Conservation (phyloP, 2,888 invertebrate species). For the Hanleya hanleyi region DNA sequence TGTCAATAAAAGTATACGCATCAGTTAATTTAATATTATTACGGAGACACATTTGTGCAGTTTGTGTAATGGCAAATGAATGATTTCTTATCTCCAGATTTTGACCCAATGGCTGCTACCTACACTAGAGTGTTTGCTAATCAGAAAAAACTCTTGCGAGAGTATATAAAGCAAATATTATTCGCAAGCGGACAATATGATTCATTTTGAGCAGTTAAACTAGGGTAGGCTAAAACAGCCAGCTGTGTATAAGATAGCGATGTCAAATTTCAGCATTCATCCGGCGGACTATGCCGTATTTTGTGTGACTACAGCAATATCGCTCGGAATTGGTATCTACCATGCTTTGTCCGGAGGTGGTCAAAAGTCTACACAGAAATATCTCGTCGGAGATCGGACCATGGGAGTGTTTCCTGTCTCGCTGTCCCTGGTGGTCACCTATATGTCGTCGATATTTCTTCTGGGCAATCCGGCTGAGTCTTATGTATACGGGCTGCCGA, state of each 20-base stretch:
- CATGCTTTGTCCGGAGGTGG: constrained; percentile 9
- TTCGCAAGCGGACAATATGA: too few relatives aligned
- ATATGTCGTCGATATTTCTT: constrained; percentile 6
- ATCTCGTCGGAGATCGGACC: constrained; percentile 14
- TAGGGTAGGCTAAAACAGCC: too few relatives aligned
- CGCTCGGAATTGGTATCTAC: constrained; percentile 18
- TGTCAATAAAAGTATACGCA: too few relatives aligned
- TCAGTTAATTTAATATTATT: too few relatives aligned
- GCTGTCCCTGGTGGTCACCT: constrained; percentile 16
- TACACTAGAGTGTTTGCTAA: too few relatives aligned
- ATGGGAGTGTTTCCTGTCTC: constrained; percentile 17
- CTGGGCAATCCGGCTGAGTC: constrained; percentile 14
- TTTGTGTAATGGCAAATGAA: too few relatives aligned
- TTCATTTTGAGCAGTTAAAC: too few relatives aligned
- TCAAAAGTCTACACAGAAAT: constrained; percentile 5
- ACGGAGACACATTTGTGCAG: too few relatives aligned
- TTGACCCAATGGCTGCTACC: too few relatives aligned
- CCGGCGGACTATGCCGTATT: constrained; percentile 13
- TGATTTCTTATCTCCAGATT: too few relatives aligned
- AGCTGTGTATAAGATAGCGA: neutral
- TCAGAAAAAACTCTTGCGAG: too few relatives aligned
- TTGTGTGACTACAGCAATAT: constrained; percentile 5
- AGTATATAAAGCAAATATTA: too few relatives aligned
- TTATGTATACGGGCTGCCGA: constrained; percentile 10
- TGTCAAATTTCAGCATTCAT: neutral